Evolutionary conservation across 1,140 invertebrate species (phyloP).

Genomic region (Leptonema lineaticorne): DNA sequence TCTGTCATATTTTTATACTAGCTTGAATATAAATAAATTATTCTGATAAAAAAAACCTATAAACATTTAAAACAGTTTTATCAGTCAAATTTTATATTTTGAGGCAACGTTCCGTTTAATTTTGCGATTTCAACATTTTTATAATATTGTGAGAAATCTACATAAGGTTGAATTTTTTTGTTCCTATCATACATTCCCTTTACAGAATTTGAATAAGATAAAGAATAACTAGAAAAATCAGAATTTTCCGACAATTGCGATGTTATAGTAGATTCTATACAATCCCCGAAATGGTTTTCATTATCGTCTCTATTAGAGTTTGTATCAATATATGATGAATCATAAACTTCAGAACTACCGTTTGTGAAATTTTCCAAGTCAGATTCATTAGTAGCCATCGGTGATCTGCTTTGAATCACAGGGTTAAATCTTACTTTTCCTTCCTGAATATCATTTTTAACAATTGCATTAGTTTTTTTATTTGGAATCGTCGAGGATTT

Average conservation of each 20-base stretch:
- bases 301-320: slow-evolving; percentile 44
- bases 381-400: slow-evolving; percentile 35
- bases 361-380: slow-evolving; percentile 35
- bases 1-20: too few relatives aligned
- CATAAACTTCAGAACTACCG: slow-evolving; percentile 30
- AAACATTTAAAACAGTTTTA: too few relatives aligned
- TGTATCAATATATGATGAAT: slow-evolving; percentile 28
- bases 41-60: too few relatives aligned
- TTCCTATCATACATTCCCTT: slow-evolving; percentile 54
- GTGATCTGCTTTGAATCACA: slow-evolving; percentile 56
- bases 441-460: background rate
- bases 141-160: slow-evolving; percentile 83
- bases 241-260: slow-evolving; percentile 36
- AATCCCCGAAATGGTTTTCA: slow-evolving; percentile 41
- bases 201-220: slow-evolving; percentile 46
- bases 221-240: slow-evolving; percentile 29
- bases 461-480: slow-evolving; percentile 28
- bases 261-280: slow-evolving; percentile 45
- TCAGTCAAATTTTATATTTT: slow-evolving; percentile 52
- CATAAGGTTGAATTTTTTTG: slow-evolving; percentile 74
- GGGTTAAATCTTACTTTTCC: slow-evolving; percentile 60
- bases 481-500: slow-evolving; percentile 36
- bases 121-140: slow-evolving; percentile 67
- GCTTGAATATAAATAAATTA: too few relatives aligned
- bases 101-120: slow-evolving; percentile 60